phyloP scores from a whole-genome alignment of 2,888 invertebrate species.

The Xylota segnis region DNA sequence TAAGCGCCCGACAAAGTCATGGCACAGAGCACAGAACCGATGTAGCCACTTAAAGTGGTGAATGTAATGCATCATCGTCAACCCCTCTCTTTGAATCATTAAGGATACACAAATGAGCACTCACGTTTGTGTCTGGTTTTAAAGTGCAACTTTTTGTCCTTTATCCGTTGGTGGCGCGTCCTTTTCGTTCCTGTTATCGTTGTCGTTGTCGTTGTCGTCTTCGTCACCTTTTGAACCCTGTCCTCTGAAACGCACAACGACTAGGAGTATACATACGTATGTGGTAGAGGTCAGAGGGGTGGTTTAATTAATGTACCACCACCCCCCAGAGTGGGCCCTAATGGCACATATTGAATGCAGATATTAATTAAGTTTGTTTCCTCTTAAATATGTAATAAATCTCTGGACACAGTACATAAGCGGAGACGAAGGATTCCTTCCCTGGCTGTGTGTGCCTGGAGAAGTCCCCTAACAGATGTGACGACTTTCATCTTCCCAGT shows the following conservation, averaged over 20 bases:
- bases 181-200: no score
- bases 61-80: constrained; percentile 10
- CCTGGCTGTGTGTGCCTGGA: not conserved
- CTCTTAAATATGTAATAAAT: constrained; percentile 47
- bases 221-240: constrained; percentile 28
- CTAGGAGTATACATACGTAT: no score
- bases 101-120: constrained; percentile 64
- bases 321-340: constrained; percentile 7
- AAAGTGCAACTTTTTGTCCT: constrained; percentile 59
- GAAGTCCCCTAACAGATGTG: constrained; percentile 11
- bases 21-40: constrained; percentile 8
- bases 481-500: not conserved
- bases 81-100: constrained; percentile 22
- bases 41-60: constrained; percentile 30
- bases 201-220: not conserved
- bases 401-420: constrained; percentile 41
- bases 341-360: constrained; percentile 55
- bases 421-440: not conserved
- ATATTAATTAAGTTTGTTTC: constrained; percentile 64
- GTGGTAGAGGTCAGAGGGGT: constrained; percentile 11
- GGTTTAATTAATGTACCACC: constrained; percentile 47
- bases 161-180: constrained; percentile 1
- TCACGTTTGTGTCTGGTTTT: constrained; percentile 48
- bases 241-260: constrained; percentile 27
- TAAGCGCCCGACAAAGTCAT: not conserved